These are phyloP conservation scores for Armadillidium nasatum DNA, from an alignment of 1,140 invertebrate species.

Conservation along the genomic window DNA sequence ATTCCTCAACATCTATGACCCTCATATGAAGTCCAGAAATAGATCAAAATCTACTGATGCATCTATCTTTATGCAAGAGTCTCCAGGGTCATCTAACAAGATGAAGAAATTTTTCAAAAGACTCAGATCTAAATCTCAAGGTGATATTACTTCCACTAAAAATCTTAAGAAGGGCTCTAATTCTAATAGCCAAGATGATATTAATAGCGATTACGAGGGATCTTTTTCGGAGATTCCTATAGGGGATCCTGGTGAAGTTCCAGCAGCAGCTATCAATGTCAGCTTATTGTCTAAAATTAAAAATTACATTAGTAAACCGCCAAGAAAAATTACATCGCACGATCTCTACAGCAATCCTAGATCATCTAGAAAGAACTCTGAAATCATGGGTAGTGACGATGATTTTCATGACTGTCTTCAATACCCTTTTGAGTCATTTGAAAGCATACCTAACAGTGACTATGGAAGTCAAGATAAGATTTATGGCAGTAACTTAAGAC, in stretches of 20 bases:
- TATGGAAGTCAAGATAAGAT: not conserved
- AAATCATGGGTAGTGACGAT: too few species aligned
- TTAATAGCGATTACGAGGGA: not conserved
- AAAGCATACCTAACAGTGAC: not conserved
- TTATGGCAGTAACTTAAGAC: not conserved
- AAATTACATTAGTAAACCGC: not conserved
- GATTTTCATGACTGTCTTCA: not conserved
- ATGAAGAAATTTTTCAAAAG: not conserved
- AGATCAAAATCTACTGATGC: not conserved
- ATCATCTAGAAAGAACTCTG: too few species aligned
- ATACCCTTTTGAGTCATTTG: too few species aligned
- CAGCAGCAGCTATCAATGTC: not conserved
- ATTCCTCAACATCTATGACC: not conserved
- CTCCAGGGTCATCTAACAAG: not conserved
- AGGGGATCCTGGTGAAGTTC: not conserved
- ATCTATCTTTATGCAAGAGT: not conserved
- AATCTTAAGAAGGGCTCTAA: not conserved
- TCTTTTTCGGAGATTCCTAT: not conserved
- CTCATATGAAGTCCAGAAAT: not conserved
- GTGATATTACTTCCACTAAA: not conserved
- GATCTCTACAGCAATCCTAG: too few species aligned
- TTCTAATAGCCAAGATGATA: not conserved
- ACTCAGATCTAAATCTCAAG: not conserved
- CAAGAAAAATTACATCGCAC: not conserved
- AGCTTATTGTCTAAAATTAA: not conserved